Percentiles rank a stretch among this genome's conserved stretches.
Conservation (phyloP, 2,888 invertebrate genomes). For the Syritta pipiens region DNA sequence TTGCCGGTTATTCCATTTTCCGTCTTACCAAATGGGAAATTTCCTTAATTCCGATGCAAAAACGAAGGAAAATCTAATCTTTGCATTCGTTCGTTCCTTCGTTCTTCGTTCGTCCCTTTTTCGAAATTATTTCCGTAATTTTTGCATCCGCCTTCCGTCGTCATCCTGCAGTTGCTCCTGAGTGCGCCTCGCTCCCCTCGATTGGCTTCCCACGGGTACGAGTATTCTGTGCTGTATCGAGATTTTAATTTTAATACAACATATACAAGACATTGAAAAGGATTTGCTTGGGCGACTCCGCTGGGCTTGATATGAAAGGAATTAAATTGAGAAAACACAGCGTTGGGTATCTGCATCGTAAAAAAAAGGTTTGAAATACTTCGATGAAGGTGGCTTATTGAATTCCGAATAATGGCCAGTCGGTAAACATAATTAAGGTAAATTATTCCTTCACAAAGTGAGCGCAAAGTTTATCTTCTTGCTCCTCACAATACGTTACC, state of each 20-base stretch:
- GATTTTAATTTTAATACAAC: conserved; percentile 11
- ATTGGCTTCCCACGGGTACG: neutral
- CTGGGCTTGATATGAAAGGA: conserved; percentile 4
- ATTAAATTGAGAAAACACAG: no score
- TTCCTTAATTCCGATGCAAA: conserved; percentile 57
- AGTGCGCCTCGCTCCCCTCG: neutral
- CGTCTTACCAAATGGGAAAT: conserved; percentile 58
- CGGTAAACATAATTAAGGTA: no score
- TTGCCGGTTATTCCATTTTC: conserved; percentile 57
- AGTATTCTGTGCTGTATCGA: conserved; percentile 10
- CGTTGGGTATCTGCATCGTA: no score
- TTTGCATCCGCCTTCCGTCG: conserved; percentile 41
- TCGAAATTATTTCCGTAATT: conserved; percentile 61
- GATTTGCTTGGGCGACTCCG: conserved; percentile 30
- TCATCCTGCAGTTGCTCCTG: conserved; percentile 1
- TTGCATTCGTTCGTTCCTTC: conserved; percentile 56
- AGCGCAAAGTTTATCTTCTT: no score
- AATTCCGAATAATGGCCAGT: no score
- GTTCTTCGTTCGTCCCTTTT: no score
- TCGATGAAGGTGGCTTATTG: no score
- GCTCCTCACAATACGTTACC: no score
- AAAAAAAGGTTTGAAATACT: no score
- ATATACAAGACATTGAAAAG: conserved; percentile 8
- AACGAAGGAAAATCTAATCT: conserved; percentile 62
- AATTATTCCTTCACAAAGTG: no score